phyloP scores from a whole-genome alignment of 2,797 vertebrate species.

The Catharus ustulatus region DNA sequence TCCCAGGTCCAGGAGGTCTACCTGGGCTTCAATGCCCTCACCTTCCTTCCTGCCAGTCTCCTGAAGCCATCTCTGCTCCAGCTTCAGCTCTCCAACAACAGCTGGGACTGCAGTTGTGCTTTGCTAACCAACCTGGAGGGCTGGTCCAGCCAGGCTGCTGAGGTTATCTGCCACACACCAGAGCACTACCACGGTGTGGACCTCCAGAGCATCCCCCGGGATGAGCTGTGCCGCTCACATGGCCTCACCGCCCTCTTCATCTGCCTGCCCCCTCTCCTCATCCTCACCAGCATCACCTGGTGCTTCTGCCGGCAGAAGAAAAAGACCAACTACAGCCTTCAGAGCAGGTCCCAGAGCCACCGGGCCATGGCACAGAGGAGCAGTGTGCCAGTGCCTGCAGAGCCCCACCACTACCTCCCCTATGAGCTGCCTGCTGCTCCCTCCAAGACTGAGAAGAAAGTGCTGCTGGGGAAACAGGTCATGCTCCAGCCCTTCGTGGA shows the following conservation, averaged over 20 bases:
- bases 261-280: conserved; percentile 81
- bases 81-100: conserved; percentile 83
- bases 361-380: conserved; percentile 49
- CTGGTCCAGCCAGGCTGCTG: not conserved
- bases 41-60: conserved; percentile 73
- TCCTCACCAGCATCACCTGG: conserved; percentile 78
- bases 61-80: conserved; percentile 76
- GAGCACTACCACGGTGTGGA: conserved; percentile 57
- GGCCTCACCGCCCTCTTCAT: conserved; percentile 85
- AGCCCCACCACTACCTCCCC: conserved; percentile 68
- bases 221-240: conserved; percentile 76
- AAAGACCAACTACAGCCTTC: conserved; percentile 62
- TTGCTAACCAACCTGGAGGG: conserved; percentile 75
- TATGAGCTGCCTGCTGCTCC: conserved; percentile 2
- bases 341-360: conserved; percentile 39
- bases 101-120: conserved; percentile 85
- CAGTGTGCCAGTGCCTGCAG: not conserved
- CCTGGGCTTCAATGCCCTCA: conserved; percentile 80
- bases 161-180: conserved; percentile 75
- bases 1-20: conserved; percentile 76
- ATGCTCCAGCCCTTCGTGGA: conserved; percentile 75
- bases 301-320: conserved; percentile 83
- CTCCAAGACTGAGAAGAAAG: conserved; percentile 40
- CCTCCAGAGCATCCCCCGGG: conserved; percentile 66
- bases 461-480: conserved; percentile 78